These are phyloP conservation scores for Eilema depressum DNA, from an alignment of 2,888 invertebrate species.

Conservation along the genomic window DNA sequence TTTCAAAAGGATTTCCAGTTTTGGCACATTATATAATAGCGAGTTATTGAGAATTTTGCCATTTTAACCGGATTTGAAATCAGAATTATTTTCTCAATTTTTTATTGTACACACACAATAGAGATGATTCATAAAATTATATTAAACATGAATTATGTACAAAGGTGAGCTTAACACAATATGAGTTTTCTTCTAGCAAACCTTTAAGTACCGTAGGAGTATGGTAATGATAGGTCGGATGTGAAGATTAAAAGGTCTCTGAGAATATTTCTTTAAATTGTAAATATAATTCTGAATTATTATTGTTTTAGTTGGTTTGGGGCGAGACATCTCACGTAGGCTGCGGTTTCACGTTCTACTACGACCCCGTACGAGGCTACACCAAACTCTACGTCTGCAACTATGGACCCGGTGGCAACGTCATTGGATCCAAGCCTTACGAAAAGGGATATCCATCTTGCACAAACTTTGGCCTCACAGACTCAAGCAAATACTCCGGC, in stretches of 20 bases:
- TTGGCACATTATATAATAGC: not conserved
- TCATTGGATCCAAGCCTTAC: conserved; percentile 92
- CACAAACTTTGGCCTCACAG: conserved; percentile 89
- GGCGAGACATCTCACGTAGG: conserved; percentile 94
- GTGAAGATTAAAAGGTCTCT: no score
- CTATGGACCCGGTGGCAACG: conserved; percentile 94
- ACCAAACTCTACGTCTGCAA: conserved; percentile 95
- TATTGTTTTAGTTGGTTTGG: conserved; percentile 92
- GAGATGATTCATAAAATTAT: no score
- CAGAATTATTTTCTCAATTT: not conserved
- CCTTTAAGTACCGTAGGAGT: no score
- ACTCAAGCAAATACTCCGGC: conserved; percentile 91
- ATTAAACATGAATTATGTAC: no score
- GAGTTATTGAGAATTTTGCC: not conserved
- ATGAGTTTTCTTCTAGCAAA: no score
- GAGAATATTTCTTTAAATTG: no score
- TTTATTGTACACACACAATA: no score
- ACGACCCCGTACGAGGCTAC: conserved; percentile 90
- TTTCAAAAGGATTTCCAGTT: not conserved
- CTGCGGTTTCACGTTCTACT: conserved; percentile 95
- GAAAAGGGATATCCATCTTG: conserved; percentile 92
- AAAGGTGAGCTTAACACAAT: no score
- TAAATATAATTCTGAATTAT: conserved; percentile 6
- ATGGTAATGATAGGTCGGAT: no score
- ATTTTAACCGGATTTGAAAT: conserved; percentile 7